Conservation (phyloP, 2,888 invertebrate species). For the Tyria jacobaeae region DNA sequence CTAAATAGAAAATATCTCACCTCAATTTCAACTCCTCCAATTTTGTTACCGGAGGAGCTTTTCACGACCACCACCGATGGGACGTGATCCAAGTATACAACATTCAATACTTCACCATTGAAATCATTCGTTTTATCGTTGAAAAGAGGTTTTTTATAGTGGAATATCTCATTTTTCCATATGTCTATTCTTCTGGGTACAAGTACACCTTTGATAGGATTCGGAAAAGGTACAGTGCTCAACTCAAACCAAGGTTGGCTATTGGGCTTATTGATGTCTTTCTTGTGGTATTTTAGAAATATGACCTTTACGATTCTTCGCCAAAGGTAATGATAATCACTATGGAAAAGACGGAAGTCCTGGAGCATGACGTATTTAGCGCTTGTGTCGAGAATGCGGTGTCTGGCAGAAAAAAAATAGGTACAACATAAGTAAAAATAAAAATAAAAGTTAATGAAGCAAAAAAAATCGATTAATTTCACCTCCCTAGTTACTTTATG, state of each 20-base stretch:
- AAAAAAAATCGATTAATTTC: no score
- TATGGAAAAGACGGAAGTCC: slow-evolving; percentile 89
- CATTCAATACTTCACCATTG: slow-evolving; percentile 86
- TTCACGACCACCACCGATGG: slow-evolving; percentile 87
- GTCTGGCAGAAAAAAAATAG: slow-evolving; percentile 70
- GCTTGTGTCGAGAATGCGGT: slow-evolving; percentile 90
- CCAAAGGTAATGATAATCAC: slow-evolving; percentile 91
- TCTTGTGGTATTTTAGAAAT: slow-evolving; percentile 88
- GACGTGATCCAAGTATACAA: slow-evolving; percentile 89
- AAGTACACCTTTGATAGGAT: slow-evolving; percentile 82
- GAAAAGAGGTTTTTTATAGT: slow-evolving; percentile 82
- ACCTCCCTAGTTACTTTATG: no score
- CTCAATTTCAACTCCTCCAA: slow-evolving; percentile 90
- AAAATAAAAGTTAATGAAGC: no score
- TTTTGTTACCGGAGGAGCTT: slow-evolving; percentile 70
- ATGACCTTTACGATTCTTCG: slow-evolving; percentile 91
- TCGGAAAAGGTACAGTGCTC: slow-evolving; percentile 91
- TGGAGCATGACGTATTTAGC: slow-evolving; percentile 90
- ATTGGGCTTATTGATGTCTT: slow-evolving; percentile 55
- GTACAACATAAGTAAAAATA: no score
- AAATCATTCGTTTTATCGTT: slow-evolving; percentile 88
- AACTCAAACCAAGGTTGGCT: slow-evolving; percentile 89
- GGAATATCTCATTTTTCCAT: slow-evolving; percentile 89
- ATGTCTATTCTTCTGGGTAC: slow-evolving; percentile 88
- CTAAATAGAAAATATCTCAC: slow-evolving; percentile 67